Evolutionary conservation across 2,888 invertebrate species (phyloP), one percentile per base, ranked within the genome.

Genomic region (Carpatolechia fugitivella): DNA sequence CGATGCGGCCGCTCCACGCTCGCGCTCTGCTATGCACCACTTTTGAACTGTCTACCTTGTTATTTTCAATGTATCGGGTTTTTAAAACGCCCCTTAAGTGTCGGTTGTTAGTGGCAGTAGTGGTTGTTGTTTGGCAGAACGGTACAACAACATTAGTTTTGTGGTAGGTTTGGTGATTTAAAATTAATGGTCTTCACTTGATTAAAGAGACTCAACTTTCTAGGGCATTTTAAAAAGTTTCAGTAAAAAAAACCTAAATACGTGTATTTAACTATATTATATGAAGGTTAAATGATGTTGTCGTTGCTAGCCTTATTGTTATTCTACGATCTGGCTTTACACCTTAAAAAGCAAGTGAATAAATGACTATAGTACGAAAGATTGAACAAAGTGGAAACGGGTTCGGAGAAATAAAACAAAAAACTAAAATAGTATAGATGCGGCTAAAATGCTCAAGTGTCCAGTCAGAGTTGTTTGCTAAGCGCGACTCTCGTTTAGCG

Each of bases 11-110:
- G 6, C n/a, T 8, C 13, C 35, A 30, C 51, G 38, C 47, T 33
- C 31, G 14, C 20, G 63, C 71, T 69, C 67, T 65, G 72, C 78
- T 75, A 79, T 83, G 84, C 83, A 83, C 79, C 83, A 84, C 75
- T 83, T 86, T 84, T 82, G 77, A 80, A 84, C 77, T 78, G 78
- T 75, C 63, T 38, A 50, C 50, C 50, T 50, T 50, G 50, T 50
- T 50, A 65, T 65, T 62, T 65, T 66, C 70, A 64, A 69, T 69
- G 67, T 72, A 72, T 72, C 57, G 58, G 29, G 36, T 41, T 52
- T 40, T 18, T 46, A 48, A 54, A 48, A 38, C 5, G 14, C 40
- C 18, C 13, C 20, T 10, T 24, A 40, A 54, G 13, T 49, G 33
- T 49, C 49, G 33, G 31, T 31, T 47, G 30, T 47, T 31, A 47